A percentile compares a stretch with the other conserved stretches of the same genome.
phyloP scores from a whole-genome alignment of 1,140 invertebrate species.

The Anastatus disparis region DNA sequence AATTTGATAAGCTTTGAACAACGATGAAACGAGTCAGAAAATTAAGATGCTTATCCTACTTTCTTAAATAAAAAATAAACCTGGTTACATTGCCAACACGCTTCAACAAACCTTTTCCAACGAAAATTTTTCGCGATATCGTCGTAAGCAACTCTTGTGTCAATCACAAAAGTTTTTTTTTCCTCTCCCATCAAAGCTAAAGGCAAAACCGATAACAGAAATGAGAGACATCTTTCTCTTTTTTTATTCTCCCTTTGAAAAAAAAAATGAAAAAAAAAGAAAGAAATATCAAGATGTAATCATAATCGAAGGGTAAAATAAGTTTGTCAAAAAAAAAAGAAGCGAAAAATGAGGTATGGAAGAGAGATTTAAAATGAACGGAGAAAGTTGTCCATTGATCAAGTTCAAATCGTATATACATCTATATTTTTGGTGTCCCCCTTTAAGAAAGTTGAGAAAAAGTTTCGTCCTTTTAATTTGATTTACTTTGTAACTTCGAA shows the following conservation, averaged over 20 bases:
- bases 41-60: too few species aligned
- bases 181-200: conserved; percentile 5
- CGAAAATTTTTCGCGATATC: not conserved
- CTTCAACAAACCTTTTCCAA: not conserved
- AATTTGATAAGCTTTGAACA: too few species aligned
- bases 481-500: too few species aligned
- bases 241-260: not conserved
- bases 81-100: too few species aligned
- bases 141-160: conserved; percentile 1
- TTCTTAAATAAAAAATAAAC: too few species aligned
- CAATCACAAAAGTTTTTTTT: conserved; percentile 32
- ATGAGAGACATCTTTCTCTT: conserved; percentile 14
- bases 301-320: conserved; percentile 8
- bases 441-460: not conserved
- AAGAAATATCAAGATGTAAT: conserved; percentile 35
- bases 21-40: too few species aligned
- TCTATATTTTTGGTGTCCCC: not conserved
- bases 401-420: not conserved
- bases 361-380: not conserved
- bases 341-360: not conserved
- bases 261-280: too few species aligned
- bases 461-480: not conserved
- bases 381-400: not conserved
- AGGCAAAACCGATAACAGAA: conserved; percentile 16
- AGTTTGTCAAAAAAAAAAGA: not conserved